Base-by-base conservation (phyloP, 2,797 vertebrate species). In the Sebastolobus altivelis region DNA sequence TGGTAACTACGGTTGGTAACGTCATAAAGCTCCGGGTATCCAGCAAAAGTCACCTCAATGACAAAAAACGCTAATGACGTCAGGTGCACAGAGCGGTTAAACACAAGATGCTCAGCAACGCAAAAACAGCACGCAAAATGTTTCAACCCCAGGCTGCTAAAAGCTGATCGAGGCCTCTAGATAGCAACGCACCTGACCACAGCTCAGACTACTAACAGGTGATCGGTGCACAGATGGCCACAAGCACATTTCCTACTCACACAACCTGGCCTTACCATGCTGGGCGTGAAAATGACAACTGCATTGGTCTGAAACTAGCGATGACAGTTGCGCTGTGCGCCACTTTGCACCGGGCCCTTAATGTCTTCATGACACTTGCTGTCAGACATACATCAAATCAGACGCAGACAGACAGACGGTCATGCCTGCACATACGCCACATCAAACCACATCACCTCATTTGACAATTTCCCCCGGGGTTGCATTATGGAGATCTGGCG, bases 401-500 rank as follows among this genome's bases (percentile, higher is more conserved):
- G 33, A 77, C 38, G 8, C 60, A 65, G 71, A 71, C 72, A 75
- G 79, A 75, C 31, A 73, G 38, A 75, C 60, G 29, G 65, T 62
- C 43, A 55, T 67, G 35, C 60, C 43, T 75, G 58, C 75, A 80
- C 75, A 43, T 60, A 58, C 20, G 55, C 74, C 66, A 81, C 85
- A 79, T 86, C 73, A 86, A 84, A 86, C 81, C 14, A 54, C 74
- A 72, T 79, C 72, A 31, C 4, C 60, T 78, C 38, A 6, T 84
- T 55, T 73, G 37, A 72, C 66, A 12, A 13, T 55, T 65, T 80
- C 78, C 74, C 84, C 59, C 4, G 77, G 35, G 67, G 68, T 73
- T 11, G 1, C 38, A 35, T 80, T 70, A 56, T 14, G 43, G 74
- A 82, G 65, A 62, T 74, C n/a, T 72, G 49, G 37, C 20, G 43